Conservation (phyloP, 2,113 vertebrate genomes). For the Eublepharis macularius region DNA sequence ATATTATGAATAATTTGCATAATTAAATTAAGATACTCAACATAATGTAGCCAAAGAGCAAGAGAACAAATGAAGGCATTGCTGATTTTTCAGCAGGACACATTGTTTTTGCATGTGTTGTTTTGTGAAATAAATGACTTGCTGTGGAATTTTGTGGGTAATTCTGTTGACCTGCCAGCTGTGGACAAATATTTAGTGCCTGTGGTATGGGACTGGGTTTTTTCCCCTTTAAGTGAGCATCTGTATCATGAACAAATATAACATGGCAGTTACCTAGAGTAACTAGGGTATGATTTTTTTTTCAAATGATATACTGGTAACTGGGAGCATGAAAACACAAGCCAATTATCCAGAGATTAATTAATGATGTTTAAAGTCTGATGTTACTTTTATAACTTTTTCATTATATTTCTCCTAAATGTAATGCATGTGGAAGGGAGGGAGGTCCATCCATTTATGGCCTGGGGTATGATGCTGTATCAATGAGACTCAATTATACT, state of each 20-base stretch:
- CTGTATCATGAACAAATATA: constrained; percentile 39
- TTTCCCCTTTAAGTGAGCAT: constrained; percentile 20
- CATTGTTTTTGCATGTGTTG: background rate
- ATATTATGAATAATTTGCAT: background rate
- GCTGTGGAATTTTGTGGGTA: constrained; percentile 33
- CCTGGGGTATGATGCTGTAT: background rate
- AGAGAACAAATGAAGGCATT: background rate
- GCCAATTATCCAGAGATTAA: constrained; percentile 42
- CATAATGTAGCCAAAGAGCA: background rate
- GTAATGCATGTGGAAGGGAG: background rate
- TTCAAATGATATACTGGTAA: constrained; percentile 32
- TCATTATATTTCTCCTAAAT: background rate
- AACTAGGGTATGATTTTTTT: constrained; percentile 44
- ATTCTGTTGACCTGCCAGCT: constrained; percentile 42
- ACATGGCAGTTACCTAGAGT: constrained; percentile 41
- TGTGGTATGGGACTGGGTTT: constrained; percentile 30
- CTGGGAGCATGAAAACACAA: constrained; percentile 33
- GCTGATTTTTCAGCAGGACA: background rate
- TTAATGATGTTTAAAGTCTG: constrained; percentile 30
- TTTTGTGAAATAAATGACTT: constrained; percentile 14
- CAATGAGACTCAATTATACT: background rate
- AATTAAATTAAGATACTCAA: background rate
- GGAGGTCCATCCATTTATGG: constrained; percentile 1
- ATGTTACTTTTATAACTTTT: constrained; percentile 16
- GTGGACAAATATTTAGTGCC: constrained; percentile 49